Conservation (phyloP, 2,113 vertebrate genomes). For the Megaceryle torquata region DNA sequence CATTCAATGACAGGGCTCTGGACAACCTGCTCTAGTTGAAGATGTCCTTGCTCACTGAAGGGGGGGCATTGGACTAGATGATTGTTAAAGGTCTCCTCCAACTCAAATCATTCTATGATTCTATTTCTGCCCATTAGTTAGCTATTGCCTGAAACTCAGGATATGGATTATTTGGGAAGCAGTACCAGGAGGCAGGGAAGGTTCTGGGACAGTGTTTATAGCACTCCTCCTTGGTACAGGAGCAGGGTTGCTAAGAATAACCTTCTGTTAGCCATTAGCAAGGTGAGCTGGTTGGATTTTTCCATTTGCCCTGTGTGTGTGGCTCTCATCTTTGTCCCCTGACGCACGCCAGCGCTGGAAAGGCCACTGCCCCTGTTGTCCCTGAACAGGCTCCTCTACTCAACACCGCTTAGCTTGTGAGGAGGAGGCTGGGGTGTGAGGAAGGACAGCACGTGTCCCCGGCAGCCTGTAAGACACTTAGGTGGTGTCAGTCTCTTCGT, state of each 20-base stretch:
- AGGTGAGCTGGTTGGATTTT: constrained; percentile 44
- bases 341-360: not conserved
- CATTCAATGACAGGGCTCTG: not conserved
- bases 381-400: not conserved
- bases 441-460: not conserved
- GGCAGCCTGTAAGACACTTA: not conserved
- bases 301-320: constrained; percentile 33
- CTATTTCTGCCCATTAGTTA: not conserved
- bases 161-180: not conserved
- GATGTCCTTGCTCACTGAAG: not conserved
- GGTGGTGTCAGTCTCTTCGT: accelerated
- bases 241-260: constrained; percentile 8
- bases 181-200: not conserved
- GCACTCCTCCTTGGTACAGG: not conserved
- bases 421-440: not conserved
- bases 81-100: not conserved
- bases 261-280: not conserved
- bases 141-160: not conserved
- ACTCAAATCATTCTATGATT: not conserved
- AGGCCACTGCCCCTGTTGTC: not conserved
- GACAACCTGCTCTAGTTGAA: not conserved
- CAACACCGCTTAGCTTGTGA: not conserved
- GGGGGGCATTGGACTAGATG: not conserved
- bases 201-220: constrained; percentile 9
- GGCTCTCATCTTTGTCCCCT: not conserved